Conservation (phyloP, 1,140 invertebrate genomes). For the Dendrolimus punctatus region DNA sequence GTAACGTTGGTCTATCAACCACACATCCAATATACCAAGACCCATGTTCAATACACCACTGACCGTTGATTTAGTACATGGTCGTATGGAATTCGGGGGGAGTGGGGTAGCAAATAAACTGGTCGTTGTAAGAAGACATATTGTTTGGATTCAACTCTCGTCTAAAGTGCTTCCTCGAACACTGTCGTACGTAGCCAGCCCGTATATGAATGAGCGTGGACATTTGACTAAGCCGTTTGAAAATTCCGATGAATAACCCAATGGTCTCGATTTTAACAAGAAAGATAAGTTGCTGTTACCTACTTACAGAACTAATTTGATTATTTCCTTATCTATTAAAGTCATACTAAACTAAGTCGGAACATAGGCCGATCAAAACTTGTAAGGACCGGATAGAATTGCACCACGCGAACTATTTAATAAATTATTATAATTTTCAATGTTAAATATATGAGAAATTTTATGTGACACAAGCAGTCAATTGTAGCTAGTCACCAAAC, state of each 20-base stretch:
- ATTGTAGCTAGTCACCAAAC: too few relatives aligned
- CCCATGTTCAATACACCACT: neutral
- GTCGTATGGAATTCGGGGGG: neutral
- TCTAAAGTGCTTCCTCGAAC: conserved; percentile 22
- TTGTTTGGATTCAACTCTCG: conserved; percentile 24
- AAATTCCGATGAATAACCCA: conserved; percentile 16
- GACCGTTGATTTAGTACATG: neutral
- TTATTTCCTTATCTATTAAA: too few relatives aligned
- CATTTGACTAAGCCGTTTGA: conserved; percentile 14
- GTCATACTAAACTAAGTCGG: too few relatives aligned
- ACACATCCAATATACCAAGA: conserved; percentile 8
- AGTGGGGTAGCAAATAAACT: conserved; percentile 2
- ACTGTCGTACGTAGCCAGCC: conserved; percentile 10
- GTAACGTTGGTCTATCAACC: conserved; percentile 20
- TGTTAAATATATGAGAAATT: too few relatives aligned
- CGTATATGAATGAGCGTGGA: conserved; percentile 8
- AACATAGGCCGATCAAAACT: too few relatives aligned
- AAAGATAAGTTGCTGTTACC: conserved; percentile 5
- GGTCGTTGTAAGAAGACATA: conserved; percentile 10
- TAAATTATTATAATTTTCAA: too few relatives aligned
- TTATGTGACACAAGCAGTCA: too few relatives aligned
- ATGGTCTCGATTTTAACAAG: conserved; percentile 13
- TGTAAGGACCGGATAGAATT: too few relatives aligned
- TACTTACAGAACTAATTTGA: conserved; percentile 2
- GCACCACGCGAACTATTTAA: too few relatives aligned